phyloP scores from a whole-genome alignment of 1,140 invertebrate genomes.

The Uloborus diversus region DNA sequence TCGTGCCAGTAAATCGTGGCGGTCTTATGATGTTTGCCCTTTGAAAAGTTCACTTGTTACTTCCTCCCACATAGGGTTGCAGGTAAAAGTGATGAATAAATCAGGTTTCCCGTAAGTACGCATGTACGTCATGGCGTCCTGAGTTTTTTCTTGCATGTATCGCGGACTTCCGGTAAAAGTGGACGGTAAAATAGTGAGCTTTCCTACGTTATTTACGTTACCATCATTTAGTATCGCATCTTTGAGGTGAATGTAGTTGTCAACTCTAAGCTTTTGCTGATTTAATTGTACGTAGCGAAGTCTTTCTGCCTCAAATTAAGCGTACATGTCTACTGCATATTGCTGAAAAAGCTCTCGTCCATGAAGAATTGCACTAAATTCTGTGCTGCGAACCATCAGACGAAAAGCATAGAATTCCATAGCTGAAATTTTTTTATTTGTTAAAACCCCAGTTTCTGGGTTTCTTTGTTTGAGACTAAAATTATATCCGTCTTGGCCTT shows the following conservation, averaged over 20 bases:
- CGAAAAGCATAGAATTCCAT: background rate
- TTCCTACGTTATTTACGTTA: slow-evolving; percentile 18
- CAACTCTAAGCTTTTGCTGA: slow-evolving; percentile 58
- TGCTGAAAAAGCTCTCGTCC: slow-evolving; percentile 26
- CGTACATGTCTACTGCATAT: slow-evolving; percentile 30
- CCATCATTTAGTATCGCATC: slow-evolving; percentile 47
- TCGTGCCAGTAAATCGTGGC: slow-evolving; percentile 64
- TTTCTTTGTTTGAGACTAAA: no score
- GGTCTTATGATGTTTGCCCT: slow-evolving; percentile 60
- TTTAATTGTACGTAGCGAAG: slow-evolving; percentile 60
- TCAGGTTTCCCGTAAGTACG: slow-evolving; percentile 59
- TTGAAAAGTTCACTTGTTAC: slow-evolving; percentile 62
- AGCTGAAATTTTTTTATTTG: background rate
- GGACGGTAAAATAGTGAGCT: background rate
- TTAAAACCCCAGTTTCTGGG: no score
- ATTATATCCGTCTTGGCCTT: no score
- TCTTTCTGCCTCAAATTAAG: slow-evolving; percentile 60
- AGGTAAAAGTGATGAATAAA: slow-evolving; percentile 67
- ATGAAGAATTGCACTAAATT: background rate
- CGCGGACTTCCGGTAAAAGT: background rate
- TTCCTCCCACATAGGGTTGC: slow-evolving; percentile 68
- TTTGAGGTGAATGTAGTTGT: slow-evolving; percentile 58
- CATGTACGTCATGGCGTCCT: background rate
- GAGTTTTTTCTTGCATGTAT: background rate
- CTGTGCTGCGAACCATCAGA: background rate